Evolutionary conservation across 2,888 invertebrate species (phyloP), one percentile per base, ranked within the genome.

Genomic region (Candidula unifasciata): DNA sequence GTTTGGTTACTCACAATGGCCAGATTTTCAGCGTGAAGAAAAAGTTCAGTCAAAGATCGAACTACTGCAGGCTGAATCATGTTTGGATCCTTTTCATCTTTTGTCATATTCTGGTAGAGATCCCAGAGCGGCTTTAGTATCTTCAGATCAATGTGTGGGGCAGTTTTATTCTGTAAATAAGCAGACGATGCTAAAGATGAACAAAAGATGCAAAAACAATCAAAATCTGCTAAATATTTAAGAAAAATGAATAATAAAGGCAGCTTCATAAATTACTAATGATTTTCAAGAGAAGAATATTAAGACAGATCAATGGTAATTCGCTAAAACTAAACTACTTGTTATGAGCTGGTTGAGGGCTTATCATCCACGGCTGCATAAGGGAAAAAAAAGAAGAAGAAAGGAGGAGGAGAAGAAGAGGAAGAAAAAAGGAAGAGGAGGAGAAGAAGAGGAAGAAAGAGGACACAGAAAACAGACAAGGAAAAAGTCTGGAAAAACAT

Each of bases 21-120:
- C n/a, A 92, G 87, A 82, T 91, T 90, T 87, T 93, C 93, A 57
- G 92, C 92, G 71, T 90, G 90, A 33, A 93, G 89, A 87, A 93
- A 93, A 54, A 93, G 89, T 85, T 93, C 92, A 27, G 93, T 92
- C 37, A 93, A 90, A 27, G 93, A 93, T 35, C 92, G 86, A 54
- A 90, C 88, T 18, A 91, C 89, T 8, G 92, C 77, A 8, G 91
- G 88, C 73, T 91, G 87, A 66, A 92, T 88, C 60, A 89, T 80
- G 21, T 88, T 87, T 0, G 88, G 86, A 21, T 92, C 91, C 10
- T 85, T 87, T 37, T 89, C 89, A 30, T 88, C 87, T 66, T 89
- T 88, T 0, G 91, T 89, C 87, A 90, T 88, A 16, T 84, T 89
- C 66, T 85, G 88, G 87, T 93, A 92, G 71, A 93, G 86, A 69